Base-by-base conservation (phyloP, 2,113 vertebrate genomes). In the Ceratotherium simum region DNA sequence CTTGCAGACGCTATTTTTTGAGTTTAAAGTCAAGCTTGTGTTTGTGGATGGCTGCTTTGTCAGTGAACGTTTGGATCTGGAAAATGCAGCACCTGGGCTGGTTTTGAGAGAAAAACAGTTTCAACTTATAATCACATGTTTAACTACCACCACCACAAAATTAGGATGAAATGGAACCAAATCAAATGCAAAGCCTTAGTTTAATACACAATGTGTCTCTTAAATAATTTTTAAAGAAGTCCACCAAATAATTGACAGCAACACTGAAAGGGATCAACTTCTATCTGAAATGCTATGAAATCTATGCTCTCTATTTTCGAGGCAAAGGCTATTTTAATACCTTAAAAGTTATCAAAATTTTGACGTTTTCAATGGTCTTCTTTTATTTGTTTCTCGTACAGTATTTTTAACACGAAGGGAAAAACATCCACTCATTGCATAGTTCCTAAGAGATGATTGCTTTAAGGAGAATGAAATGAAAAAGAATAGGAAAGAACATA, bases 91-190 rank as follows among this genome's bases (percentile, higher is more conserved):
- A 84, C 73, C 79, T 96, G 42, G 54, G 36, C 62, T 97, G 84
- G 33, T 64, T 97, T 95, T 93, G 60, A 85, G 60, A 88, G 33
- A 88, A 96, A 96, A 96, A 58, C 48, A 18, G 25, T 95, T 97
- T 97, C 20, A 39, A 27, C 67, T 96, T 87, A 65, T 88, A 64
- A 69, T 85, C 29, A 83, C 3, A 42, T 1, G 0, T 86, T 76
- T 89, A 62, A 58, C 65, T 33, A 85, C 14, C 9, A 69, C 3
- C 14, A 76, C 39, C 87, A 56, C 25, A 92, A 97, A 92, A 91
- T 81, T 72, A 72, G 70, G 54, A 70, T 76, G 48, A 88, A 89
- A 88, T 46, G 27, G 58, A 95, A 96, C 16, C 67, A 85, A 92
- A 95, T n/a, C 18, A 92, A 90, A 94, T 10, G n/a, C 48, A 36